phyloP scores from a whole-genome alignment of 1,140 invertebrate genomes.

The Drosophila albomicans region DNA sequence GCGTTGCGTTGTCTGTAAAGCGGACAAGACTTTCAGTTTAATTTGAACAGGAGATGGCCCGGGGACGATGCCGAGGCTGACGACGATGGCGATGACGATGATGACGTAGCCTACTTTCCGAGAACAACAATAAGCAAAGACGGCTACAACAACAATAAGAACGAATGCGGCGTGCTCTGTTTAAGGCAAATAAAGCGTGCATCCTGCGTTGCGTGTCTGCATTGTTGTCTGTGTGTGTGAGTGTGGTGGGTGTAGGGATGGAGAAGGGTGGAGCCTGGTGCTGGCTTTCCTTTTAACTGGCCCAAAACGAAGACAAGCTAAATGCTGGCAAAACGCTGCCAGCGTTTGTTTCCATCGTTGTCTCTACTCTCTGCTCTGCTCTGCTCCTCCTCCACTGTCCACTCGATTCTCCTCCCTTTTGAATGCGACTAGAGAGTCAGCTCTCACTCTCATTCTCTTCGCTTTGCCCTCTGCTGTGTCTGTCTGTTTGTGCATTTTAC shows the following conservation, averaged over 20 bases:
- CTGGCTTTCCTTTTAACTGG: slow-evolving; percentile 8
- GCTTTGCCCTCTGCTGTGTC: neutral
- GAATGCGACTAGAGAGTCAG: slow-evolving; percentile 17
- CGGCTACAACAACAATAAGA: slow-evolving; percentile 33
- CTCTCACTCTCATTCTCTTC: neutral
- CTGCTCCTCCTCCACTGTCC: slow-evolving; percentile 11
- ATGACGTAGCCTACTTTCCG: slow-evolving; percentile 72
- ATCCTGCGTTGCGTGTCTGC: slow-evolving; percentile 65
- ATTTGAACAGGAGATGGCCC: slow-evolving; percentile 76
- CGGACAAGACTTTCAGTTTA: slow-evolving; percentile 79
- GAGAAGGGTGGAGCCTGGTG: neutral
- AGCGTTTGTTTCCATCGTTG: slow-evolving; percentile 25
- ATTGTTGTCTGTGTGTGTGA: slow-evolving; percentile 29
- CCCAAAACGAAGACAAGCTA: slow-evolving; percentile 61
- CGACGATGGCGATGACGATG: slow-evolving; percentile 25
- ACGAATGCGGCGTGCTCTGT: slow-evolving; percentile 37
- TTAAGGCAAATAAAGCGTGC: slow-evolving; percentile 72
- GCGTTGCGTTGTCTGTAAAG: slow-evolving; percentile 51
- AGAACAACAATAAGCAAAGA: slow-evolving; percentile 48
- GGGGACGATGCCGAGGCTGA: slow-evolving; percentile 26
- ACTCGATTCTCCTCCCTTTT: slow-evolving; percentile 3
- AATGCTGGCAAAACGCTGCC: slow-evolving; percentile 47
- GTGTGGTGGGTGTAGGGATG: neutral
- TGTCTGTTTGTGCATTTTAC: slow-evolving; percentile 39
- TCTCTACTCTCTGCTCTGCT: neutral